Conservation (phyloP, 2,888 invertebrate species). For the Mesoligia furuncula region DNA sequence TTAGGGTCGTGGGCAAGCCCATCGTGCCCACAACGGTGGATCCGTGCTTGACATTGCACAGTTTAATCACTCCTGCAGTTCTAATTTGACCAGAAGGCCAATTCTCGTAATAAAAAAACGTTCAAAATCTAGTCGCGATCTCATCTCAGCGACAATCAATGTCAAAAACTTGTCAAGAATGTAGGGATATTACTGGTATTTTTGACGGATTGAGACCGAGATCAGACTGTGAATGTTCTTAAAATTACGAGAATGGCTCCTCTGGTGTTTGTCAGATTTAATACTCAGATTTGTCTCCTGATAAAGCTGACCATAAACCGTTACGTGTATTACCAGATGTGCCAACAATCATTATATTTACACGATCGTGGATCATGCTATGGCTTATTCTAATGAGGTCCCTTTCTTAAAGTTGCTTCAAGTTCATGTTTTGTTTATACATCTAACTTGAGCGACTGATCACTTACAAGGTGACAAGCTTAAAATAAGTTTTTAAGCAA, state of each 20-base stretch:
- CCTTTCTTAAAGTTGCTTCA: conserved; percentile 47
- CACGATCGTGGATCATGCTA: conserved; percentile 48
- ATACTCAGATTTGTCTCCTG: not conserved
- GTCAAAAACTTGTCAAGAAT: too few species aligned
- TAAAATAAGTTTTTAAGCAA: too few species aligned
- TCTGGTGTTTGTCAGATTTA: not conserved
- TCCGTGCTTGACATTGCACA: too few species aligned
- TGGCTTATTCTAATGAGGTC: conserved; percentile 39
- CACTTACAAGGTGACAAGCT: too few species aligned
- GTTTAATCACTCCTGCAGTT: not conserved
- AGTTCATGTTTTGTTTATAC: conserved; percentile 47
- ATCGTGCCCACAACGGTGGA: too few species aligned
- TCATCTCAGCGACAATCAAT: too few species aligned
- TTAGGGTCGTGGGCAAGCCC: too few species aligned
- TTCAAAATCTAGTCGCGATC: too few species aligned
- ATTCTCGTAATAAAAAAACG: too few species aligned
- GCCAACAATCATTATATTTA: conserved; percentile 37
- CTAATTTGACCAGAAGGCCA: not conserved
- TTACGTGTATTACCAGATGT: conserved; percentile 1
- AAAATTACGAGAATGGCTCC: not conserved
- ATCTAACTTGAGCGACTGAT: not conserved
- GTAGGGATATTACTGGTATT: too few species aligned
- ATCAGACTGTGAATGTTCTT: too few species aligned
- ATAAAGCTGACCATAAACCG: not conserved
- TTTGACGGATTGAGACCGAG: too few species aligned